These are phyloP conservation scores for Nezara viridula DNA, from an alignment of 2,888 invertebrate species.

Conservation along the genomic window DNA sequence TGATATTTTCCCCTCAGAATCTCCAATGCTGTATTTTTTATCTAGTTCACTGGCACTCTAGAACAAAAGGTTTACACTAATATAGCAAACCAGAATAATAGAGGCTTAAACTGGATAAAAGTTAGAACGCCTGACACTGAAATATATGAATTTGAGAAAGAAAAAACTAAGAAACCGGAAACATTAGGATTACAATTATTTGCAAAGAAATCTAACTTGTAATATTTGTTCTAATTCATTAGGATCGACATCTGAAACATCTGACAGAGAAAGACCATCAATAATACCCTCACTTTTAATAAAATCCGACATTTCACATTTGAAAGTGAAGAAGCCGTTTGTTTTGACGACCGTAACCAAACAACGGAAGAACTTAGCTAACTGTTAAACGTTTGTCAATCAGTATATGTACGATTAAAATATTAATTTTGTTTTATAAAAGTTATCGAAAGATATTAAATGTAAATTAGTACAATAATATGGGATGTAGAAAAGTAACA, in stretches of 20 bases:
- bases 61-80: slow-evolving; percentile 11
- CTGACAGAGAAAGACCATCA: slow-evolving; percentile 54
- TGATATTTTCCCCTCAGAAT: background rate
- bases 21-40: slow-evolving; percentile 3
- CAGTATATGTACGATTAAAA: background rate
- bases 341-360: slow-evolving; percentile 51
- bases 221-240: slow-evolving; percentile 60
- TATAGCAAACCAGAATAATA: background rate
- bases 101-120: background rate
- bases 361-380: background rate
- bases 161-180: slow-evolving; percentile 36
- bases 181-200: background rate
- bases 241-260: slow-evolving; percentile 60
- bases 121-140: background rate
- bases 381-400: background rate
- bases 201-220: slow-evolving; percentile 54
- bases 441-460: background rate
- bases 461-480: no score
- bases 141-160: background rate
- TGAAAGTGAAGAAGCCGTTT: background rate
- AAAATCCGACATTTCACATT: slow-evolving; percentile 50
- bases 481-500: no score
- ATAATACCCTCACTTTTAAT: slow-evolving; percentile 29
- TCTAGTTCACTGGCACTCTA: slow-evolving; percentile 53
- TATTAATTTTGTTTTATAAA: background rate